Conservation (phyloP, 2,888 invertebrate genomes). For the Brachypterus glaber region DNA sequence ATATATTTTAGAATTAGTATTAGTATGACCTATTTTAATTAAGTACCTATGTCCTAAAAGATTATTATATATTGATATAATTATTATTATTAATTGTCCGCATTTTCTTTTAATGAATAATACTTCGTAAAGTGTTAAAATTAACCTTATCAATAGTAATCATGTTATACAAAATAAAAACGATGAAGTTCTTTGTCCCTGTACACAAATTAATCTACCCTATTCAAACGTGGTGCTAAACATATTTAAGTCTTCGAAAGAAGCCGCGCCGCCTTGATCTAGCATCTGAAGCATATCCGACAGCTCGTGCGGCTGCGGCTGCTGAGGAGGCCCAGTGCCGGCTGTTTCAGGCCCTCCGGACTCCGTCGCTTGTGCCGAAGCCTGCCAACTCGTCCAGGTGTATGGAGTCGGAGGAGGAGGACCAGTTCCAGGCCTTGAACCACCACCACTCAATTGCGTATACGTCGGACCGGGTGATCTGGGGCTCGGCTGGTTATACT, state of each 20-base stretch:
- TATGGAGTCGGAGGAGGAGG: slow-evolving; percentile 31
- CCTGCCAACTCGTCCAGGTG: slow-evolving; percentile 38
- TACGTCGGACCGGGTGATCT: slow-evolving; percentile 78
- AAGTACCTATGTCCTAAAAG: too few relatives aligned
- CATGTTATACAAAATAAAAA: too few relatives aligned
- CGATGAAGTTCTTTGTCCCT: slow-evolving; percentile 10
- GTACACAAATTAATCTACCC: too few relatives aligned
- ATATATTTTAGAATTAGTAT: too few relatives aligned
- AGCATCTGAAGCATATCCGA: slow-evolving; percentile 91
- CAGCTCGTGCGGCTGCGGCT: slow-evolving; percentile 68
- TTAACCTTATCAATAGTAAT: too few relatives aligned
- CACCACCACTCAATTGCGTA: slow-evolving; percentile 65
- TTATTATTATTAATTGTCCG: too few relatives aligned
- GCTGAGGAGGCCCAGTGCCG: slow-evolving; percentile 51
- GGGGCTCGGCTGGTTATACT: slow-evolving; percentile 58
- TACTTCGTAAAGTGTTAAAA: too few relatives aligned
- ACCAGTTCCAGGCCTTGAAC: slow-evolving; percentile 23
- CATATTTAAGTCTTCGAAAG: slow-evolving; percentile 86
- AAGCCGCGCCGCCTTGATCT: slow-evolving; percentile 70
- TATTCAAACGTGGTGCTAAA: slow-evolving; percentile 74
- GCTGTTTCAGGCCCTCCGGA: slow-evolving; percentile 43
- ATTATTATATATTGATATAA: too few relatives aligned
- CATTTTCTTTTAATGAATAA: too few relatives aligned
- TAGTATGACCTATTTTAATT: too few relatives aligned
- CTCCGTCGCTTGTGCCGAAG: slow-evolving; percentile 28